Evolutionary conservation across 2,113 vertebrate species (phyloP).

Genomic region (Alethe castanea): DNA sequence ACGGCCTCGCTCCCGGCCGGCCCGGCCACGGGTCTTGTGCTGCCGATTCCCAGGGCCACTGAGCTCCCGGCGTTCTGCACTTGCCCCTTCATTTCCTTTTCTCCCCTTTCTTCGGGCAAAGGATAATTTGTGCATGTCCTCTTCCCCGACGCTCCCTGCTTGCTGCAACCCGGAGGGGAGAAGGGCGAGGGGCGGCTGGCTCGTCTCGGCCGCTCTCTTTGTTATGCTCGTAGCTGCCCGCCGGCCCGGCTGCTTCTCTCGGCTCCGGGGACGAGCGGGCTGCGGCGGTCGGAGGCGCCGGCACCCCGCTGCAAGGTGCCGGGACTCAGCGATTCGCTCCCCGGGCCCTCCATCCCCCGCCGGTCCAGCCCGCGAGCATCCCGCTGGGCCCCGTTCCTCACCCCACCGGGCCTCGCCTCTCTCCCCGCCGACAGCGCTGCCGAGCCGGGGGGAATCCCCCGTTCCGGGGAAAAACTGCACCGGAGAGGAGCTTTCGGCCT

Average conservation of each 20-base stretch:
- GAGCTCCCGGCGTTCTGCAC: background rate
- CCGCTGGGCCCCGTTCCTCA: background rate
- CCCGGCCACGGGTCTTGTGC: slow-evolving; percentile 45
- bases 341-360: background rate
- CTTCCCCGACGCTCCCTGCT: background rate
- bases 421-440: background rate
- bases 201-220: background rate
- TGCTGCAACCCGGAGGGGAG: background rate
- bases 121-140: background rate
- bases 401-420: background rate
- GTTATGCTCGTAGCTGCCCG: slow-evolving; percentile 1
- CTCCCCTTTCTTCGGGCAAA: background rate
- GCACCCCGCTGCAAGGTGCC: slow-evolving; percentile 13
- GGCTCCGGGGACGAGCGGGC: background rate
- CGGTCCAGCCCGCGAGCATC: background rate
- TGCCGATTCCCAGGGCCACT: background rate
- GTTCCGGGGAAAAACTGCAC: background rate
- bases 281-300: background rate
- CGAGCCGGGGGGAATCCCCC: background rate
- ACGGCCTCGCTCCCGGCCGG: background rate
- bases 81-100: background rate
- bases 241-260: background rate
- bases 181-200: background rate
- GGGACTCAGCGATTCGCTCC: background rate
- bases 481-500: slow-evolving; percentile 21